phyloP scores from a whole-genome alignment of 2,113 vertebrate genomes.

The Numida meleagris region DNA sequence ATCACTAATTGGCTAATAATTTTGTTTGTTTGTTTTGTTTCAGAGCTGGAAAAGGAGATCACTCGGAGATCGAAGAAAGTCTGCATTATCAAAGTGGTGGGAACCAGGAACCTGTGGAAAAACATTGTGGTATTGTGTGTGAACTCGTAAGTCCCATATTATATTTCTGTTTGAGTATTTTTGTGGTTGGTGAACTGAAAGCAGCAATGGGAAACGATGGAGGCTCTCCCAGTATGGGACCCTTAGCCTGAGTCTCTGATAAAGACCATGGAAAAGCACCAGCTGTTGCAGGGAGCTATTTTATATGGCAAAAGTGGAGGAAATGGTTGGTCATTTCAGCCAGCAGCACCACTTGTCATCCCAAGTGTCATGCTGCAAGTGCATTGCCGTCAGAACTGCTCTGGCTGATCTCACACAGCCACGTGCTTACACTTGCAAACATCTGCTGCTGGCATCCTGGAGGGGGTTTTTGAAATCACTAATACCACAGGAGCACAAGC shows the following conservation, averaged over 20 bases:
- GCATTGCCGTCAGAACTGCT: background rate
- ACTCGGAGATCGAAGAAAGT: constrained; percentile 88
- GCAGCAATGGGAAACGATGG: background rate
- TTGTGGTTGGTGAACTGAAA: background rate
- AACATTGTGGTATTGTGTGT: constrained; percentile 97
- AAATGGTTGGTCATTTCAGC: background rate
- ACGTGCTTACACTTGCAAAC: fast-evolving
- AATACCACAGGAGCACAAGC: background rate
- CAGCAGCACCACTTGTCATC: background rate
- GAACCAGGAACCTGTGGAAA: constrained; percentile 97
- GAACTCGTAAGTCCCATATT: constrained; percentile 91
- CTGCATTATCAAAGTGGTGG: constrained; percentile 93
- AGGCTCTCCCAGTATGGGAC: background rate
- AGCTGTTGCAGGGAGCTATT: background rate
- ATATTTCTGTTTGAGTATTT: background rate
- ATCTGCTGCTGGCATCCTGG: background rate
- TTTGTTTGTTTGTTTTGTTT: constrained; percentile 7
- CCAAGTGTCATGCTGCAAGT: fast-evolving
- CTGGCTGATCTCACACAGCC: fast-evolving
- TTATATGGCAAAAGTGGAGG: fast-evolving
- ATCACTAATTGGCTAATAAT: background rate
- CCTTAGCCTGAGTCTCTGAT: background rate
- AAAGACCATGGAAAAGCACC: background rate
- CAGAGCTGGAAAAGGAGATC: constrained; percentile 94
- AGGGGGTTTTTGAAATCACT: background rate